These are phyloP conservation scores for Sphinx pinastri DNA, from an alignment of 2,888 invertebrate genomes.

Conservation along the genomic window DNA sequence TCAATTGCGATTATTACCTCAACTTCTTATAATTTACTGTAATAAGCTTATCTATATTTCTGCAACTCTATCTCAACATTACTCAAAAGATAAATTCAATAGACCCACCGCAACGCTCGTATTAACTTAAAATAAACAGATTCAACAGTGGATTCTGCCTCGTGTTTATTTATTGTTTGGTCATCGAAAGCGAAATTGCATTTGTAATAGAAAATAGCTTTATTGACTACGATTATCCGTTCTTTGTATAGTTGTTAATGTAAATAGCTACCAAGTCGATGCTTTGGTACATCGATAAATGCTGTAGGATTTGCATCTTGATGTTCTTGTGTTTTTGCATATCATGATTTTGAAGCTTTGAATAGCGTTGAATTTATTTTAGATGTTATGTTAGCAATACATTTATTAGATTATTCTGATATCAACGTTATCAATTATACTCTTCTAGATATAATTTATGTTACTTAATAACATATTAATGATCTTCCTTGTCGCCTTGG, in stretches of 20 bases:
- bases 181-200: slow-evolving; percentile 55
- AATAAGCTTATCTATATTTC: slow-evolving; percentile 1
- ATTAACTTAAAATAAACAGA: slow-evolving; percentile 62
- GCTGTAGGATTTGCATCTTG: slow-evolving; percentile 3
- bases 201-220: slow-evolving; percentile 53
- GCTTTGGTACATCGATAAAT: background rate
- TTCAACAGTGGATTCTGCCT: slow-evolving; percentile 48
- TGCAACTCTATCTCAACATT: slow-evolving; percentile 39
- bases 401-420: no score
- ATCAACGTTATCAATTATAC: no score
- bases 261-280: slow-evolving; percentile 4
- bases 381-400: no score
- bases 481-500: no score
- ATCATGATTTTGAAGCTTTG: background rate
- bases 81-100: slow-evolving; percentile 66
- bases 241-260: slow-evolving; percentile 24
- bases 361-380: background rate
- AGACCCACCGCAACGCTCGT: slow-evolving; percentile 58
- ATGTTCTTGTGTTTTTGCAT: background rate
- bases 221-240: slow-evolving; percentile 42
- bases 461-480: no score
- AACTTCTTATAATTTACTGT: background rate
- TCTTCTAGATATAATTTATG: no score
- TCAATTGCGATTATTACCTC: background rate
- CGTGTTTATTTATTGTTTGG: slow-evolving; percentile 53